phyloP scores from a whole-genome alignment of 92 coral and sea anemone species.

The Montipora capitata region DNA sequence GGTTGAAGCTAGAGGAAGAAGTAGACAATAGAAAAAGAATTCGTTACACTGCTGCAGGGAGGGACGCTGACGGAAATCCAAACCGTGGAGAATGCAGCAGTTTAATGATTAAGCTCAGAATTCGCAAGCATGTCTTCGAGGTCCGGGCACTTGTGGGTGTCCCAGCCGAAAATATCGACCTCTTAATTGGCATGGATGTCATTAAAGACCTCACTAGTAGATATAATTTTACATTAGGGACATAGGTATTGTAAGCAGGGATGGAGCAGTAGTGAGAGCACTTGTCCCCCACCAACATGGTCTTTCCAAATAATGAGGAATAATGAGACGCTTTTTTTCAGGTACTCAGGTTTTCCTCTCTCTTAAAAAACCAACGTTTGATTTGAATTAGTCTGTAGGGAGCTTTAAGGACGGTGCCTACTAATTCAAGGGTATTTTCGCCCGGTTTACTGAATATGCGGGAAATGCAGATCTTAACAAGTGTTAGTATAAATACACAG shows the following conservation, averaged over 20 bases:
- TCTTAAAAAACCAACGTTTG: no score
- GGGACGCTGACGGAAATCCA: background rate
- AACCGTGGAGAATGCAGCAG: background rate
- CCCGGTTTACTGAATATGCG: no score
- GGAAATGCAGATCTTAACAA: no score
- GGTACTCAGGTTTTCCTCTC: no score
- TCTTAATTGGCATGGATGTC: conserved; percentile 5
- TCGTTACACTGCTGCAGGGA: background rate
- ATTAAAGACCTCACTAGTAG: background rate
- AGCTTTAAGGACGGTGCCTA: no score
- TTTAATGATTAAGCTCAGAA: background rate
- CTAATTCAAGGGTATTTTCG: no score
- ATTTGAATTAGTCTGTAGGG: no score
- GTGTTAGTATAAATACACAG: no score
- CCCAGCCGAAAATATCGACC: background rate
- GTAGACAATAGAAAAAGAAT: background rate
- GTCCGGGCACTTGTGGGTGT: background rate
- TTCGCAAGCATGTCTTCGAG: background rate
- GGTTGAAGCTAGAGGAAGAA: background rate
- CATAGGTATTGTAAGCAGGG: background rate
- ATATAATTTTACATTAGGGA: background rate
- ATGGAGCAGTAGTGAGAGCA: no score
- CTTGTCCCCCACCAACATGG: no score
- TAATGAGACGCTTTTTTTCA: no score
- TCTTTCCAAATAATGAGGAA: no score